Evolutionary conservation across 2,113 vertebrate species (phyloP), one percentile per base, ranked within the genome.

Genomic region (Odontesthes bonariensis): DNA sequence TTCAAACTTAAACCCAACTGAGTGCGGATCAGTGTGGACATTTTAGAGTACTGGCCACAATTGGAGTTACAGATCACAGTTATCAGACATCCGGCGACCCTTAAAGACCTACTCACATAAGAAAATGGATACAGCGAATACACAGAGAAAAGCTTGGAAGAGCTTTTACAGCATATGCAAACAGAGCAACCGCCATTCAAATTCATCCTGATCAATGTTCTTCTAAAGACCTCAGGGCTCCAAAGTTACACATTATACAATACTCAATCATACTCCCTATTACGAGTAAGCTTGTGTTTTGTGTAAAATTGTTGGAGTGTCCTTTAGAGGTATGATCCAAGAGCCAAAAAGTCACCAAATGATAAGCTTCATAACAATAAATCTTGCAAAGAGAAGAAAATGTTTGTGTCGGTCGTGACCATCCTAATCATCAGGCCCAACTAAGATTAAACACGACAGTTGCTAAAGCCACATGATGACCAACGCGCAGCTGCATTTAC

Each of bases 1-100:
- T 57, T 68, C 42, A 44, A 79, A 73, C 35, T 31, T 68, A 35
- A 33, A 49, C 23, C 20, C 16, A 69, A 69, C 62, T 22, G 33
- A 32, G 32, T 3, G 0, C 59, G 22, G 11, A 42, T 14, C 19
- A 42, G 69, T 51, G 23, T 47, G 13, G 52, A 23, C n/a, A 59
- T 44, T 69, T 38, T 53, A 11, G 20, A 38, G 1, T 38, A 38
- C 7, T 38, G 35, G 35, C 5, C 35, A 8, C 35, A 38, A 10
- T 38, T 38, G 35, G 35, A 38, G 5, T 2, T 46, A 52, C 17
- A 22, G 40, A 17, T 12, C 42, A 51, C 19, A 56, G 14, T 27
- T 19, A 38, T 67, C n/a, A n/a, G 17, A 31, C 5, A 2, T 32
- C 53, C 9, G 22, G 44, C 38, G 11, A 35, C 6, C 19, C 40